Base-by-base conservation (phyloP, 1,140 invertebrate species). In the Hermatobates lingyangjiaoensis region DNA sequence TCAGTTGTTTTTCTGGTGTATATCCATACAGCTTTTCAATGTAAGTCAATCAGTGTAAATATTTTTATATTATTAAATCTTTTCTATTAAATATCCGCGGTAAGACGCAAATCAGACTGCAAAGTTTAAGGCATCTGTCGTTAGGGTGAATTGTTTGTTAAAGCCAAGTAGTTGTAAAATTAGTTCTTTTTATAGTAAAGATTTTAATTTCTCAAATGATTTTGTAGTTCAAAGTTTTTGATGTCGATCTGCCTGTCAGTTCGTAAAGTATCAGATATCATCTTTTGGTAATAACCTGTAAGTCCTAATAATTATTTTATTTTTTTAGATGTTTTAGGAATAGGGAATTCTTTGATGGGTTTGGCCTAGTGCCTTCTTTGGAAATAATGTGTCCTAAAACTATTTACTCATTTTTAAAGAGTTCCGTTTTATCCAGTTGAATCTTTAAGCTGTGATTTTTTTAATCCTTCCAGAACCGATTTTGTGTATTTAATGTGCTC, bases 391-490 rank as follows among this genome's bases (percentile, higher is more conserved):
- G 67, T 12, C 68, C 69, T 27, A 72, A 58, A 57, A 67, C 68
- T 5, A 53, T 47, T 1, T 70, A 61, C 63, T 70, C 64, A 48
- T 63, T 60, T 53, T 20, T 55, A 26, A 70, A 51, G 57, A 72
- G 72, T 51, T 66, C 59, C 50, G 67, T 71, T 59, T 72, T 71
- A 18, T 62, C 60, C 0, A 64, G 64, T 59, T 72, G 62, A 23
- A 70, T 28, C 58, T 69, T 68, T 27, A 72, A 55, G 45, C 64
- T 64, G 51, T 61, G 44, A 52, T n/a, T 62, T 26, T 44, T 59
- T 56, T 15, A 72, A 49, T 52, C n/a, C 58, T 55, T 61, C 38
- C 40, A 71, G 67, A 2, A 71, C 61, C 51, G 61, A 51, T 45
- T 45, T 48, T 27, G 66, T 47, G 55, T 49, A 48, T 65, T 24